phyloP scores from a whole-genome alignment of 2,113 vertebrate species.

The Promerops cafer region DNA sequence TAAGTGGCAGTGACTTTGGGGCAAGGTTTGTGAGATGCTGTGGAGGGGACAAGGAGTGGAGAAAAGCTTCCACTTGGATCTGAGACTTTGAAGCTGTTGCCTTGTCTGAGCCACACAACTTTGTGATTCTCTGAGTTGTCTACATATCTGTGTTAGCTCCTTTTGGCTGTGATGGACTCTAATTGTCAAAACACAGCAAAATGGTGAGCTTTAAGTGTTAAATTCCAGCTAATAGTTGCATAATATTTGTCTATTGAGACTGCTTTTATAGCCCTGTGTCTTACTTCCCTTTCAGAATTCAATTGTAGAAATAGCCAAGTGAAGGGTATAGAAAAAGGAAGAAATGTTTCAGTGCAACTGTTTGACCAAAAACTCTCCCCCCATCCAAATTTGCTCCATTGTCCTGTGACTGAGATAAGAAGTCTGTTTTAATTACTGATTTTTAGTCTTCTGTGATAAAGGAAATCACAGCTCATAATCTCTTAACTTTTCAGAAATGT shows the following conservation, averaged over 20 bases:
- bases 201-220: background rate
- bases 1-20: background rate
- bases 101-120: background rate
- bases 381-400: background rate
- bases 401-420: background rate
- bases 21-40: background rate
- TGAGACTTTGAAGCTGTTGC: background rate
- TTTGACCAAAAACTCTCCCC: background rate
- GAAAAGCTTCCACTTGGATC: background rate
- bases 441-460: background rate
- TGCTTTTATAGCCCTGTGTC: background rate
- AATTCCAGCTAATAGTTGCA: background rate
- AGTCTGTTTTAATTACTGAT: background rate
- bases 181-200: background rate
- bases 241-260: background rate
- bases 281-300: background rate
- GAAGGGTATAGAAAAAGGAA: background rate
- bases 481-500: background rate
- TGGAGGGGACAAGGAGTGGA: background rate
- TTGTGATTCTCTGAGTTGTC: background rate
- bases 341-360: background rate
- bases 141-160: background rate
- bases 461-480: background rate
- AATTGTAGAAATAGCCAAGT: background rate
- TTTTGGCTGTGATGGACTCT: background rate